These are phyloP conservation scores for Polymixis lichenea DNA, from an alignment of 2,888 invertebrate genomes.

Conservation along the genomic window DNA sequence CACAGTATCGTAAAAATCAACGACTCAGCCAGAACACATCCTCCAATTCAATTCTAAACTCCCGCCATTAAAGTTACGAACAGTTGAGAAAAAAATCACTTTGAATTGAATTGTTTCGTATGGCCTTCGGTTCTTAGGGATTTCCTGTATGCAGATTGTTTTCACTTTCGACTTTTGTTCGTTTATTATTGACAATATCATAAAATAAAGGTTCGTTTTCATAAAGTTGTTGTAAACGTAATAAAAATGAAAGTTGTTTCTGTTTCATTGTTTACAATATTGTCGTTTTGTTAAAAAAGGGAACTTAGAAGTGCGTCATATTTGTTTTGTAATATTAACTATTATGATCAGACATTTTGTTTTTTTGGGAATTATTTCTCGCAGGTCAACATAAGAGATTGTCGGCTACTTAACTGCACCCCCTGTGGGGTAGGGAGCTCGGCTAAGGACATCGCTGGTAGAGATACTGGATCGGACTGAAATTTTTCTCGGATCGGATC, in stretches of 20 bases:
- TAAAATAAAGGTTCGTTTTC: slow-evolving; percentile 66
- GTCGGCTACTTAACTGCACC: no score
- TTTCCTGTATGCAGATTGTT: slow-evolving; percentile 84
- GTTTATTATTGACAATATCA: slow-evolving; percentile 74
- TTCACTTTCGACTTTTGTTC: slow-evolving; percentile 75
- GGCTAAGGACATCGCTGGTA: no score
- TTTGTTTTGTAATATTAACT: slow-evolving; percentile 18
- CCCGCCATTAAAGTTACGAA: slow-evolving; percentile 66
- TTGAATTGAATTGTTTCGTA: slow-evolving; percentile 69
- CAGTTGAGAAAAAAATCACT: slow-evolving; percentile 64
- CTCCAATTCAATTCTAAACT: slow-evolving; percentile 73
- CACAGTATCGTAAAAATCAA: slow-evolving; percentile 26
- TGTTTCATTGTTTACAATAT: slow-evolving; percentile 22
- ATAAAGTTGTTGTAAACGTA: slow-evolving; percentile 40
- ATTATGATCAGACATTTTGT: slow-evolving; percentile 23
- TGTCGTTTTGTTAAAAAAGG: slow-evolving; percentile 21
- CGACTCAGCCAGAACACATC: slow-evolving; percentile 59
- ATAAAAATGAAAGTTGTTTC: slow-evolving; percentile 66
- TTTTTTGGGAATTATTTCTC: no score
- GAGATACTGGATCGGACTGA: no score
- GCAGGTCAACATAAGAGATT: no score
- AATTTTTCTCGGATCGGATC: no score
- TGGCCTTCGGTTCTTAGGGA: slow-evolving; percentile 68
- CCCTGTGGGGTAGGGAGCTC: no score
- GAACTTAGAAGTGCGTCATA: slow-evolving; percentile 22